These are phyloP conservation scores for Lasioglossum vierecki DNA, from an alignment of 2,888 invertebrate species.

Conservation along the genomic window DNA sequence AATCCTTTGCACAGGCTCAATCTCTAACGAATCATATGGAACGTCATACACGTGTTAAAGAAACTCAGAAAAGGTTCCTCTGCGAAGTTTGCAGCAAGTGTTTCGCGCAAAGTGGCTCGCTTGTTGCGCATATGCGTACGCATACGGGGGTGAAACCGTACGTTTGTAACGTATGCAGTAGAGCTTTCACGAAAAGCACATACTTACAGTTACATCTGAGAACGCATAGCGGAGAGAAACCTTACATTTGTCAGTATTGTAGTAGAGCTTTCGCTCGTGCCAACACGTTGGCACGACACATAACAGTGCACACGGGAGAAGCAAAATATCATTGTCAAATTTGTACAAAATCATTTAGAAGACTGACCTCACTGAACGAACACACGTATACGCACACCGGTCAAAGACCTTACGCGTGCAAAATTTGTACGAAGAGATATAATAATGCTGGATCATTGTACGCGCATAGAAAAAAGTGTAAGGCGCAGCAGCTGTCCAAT, in stretches of 20 bases:
- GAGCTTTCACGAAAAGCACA: slow-evolving; percentile 81
- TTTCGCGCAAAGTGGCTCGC: slow-evolving; percentile 80
- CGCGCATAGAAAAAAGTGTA: slow-evolving; percentile 82
- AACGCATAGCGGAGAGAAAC: slow-evolving; percentile 81
- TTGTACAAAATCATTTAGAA: slow-evolving; percentile 80
- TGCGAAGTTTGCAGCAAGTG: slow-evolving; percentile 82
- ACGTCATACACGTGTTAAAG: slow-evolving; percentile 78
- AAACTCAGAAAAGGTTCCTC: slow-evolving; percentile 79
- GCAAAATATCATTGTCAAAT: slow-evolving; percentile 82
- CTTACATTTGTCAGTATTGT: slow-evolving; percentile 82
- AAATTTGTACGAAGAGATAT: slow-evolving; percentile 80
- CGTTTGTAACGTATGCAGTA: slow-evolving; percentile 79
- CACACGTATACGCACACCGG: slow-evolving; percentile 82
- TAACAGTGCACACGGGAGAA: slow-evolving; percentile 82
- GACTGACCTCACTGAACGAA: slow-evolving; percentile 80
- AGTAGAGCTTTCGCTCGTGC: slow-evolving; percentile 80
- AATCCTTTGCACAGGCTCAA: slow-evolving; percentile 79
- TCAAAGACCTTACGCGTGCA: slow-evolving; percentile 81
- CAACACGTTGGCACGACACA: slow-evolving; percentile 80
- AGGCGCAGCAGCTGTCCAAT: slow-evolving; percentile 73
- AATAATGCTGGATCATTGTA: slow-evolving; percentile 79
- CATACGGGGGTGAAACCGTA: slow-evolving; percentile 81
- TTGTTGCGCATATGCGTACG: slow-evolving; percentile 81
- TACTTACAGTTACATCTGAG: slow-evolving; percentile 80
- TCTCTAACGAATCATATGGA: slow-evolving; percentile 80